Conservation (phyloP, 2,888 invertebrate species). For the Unio delphinus region DNA sequence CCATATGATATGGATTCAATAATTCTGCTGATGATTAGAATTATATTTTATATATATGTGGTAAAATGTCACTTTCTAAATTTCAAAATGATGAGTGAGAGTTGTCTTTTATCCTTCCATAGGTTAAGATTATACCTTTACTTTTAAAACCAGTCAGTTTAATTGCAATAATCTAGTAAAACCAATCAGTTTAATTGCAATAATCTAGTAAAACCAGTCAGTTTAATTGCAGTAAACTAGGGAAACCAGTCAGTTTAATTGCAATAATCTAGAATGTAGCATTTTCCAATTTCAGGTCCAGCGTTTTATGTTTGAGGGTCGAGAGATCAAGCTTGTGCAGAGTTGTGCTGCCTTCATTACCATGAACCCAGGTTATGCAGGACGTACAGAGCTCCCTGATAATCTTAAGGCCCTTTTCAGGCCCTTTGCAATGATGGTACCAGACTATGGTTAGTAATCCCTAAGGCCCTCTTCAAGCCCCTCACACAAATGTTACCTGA, state of each 20-base stretch:
- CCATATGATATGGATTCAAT: too few relatives aligned
- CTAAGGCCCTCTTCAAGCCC: constrained; percentile 83
- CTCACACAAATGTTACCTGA: constrained; percentile 94
- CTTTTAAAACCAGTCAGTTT: not conserved
- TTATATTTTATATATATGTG: too few relatives aligned
- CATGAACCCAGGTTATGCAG: constrained; percentile 94
- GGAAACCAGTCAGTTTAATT: not conserved
- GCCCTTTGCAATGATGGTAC: constrained; percentile 93
- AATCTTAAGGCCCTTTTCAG: constrained; percentile 90
- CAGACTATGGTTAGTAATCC: constrained; percentile 76
- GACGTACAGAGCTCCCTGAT: constrained; percentile 89
- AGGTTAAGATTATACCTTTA: not conserved
- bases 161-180: not conserved
- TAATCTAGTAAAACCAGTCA: not conserved
- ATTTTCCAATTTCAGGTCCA: constrained; percentile 50
- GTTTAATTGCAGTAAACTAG: not conserved
- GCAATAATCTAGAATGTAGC: not conserved
- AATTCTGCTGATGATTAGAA: too few relatives aligned
- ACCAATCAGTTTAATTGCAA: not conserved
- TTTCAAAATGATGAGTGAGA: not conserved
- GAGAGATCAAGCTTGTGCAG: constrained; percentile 86
- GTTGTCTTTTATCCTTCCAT: not conserved
- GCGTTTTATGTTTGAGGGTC: constrained; percentile 90
- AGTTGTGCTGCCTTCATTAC: constrained; percentile 90
- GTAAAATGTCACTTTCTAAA: too few relatives aligned